These are phyloP conservation scores for Euschistus heros DNA, from an alignment of 1,140 invertebrate genomes.

Conservation along the genomic window DNA sequence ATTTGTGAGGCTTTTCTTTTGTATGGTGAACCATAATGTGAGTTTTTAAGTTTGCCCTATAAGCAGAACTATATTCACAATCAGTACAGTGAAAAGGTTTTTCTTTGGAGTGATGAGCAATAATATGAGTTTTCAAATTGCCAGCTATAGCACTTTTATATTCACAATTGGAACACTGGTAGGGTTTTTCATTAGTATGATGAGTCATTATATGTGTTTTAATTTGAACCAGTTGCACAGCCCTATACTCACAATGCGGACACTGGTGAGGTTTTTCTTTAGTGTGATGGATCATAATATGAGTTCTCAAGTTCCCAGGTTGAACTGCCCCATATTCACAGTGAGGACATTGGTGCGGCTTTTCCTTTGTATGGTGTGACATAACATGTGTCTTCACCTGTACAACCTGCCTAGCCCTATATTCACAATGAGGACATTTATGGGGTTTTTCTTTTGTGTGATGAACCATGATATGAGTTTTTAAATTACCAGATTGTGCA, in stretches of 20 bases:
- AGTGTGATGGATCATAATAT: neutral
- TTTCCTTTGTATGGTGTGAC: neutral
- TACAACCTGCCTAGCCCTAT: neutral
- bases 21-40: conserved; percentile 16
- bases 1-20: conserved; percentile 15
- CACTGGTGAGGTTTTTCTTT: conserved; percentile 4
- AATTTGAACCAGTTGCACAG: neutral
- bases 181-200: conserved; percentile 3
- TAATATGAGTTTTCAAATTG: conserved; percentile 10
- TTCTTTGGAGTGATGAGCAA: neutral
- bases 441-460: neutral
- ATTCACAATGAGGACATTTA: conserved; percentile 1
- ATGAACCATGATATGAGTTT: neutral
- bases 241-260: neutral
- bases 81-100: conserved; percentile 1
- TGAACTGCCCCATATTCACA: conserved; percentile 3
- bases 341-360: neutral
- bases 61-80: conserved; percentile 1
- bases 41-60: conserved; percentile 7
- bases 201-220: conserved; percentile 8
- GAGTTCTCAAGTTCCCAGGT: neutral
- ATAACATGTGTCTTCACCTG: neutral
- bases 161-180: neutral
- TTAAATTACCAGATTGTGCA: neutral
- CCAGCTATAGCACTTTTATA: neutral